phyloP scores from a whole-genome alignment of 2,888 invertebrate genomes.

The Cephus spinipes region DNA sequence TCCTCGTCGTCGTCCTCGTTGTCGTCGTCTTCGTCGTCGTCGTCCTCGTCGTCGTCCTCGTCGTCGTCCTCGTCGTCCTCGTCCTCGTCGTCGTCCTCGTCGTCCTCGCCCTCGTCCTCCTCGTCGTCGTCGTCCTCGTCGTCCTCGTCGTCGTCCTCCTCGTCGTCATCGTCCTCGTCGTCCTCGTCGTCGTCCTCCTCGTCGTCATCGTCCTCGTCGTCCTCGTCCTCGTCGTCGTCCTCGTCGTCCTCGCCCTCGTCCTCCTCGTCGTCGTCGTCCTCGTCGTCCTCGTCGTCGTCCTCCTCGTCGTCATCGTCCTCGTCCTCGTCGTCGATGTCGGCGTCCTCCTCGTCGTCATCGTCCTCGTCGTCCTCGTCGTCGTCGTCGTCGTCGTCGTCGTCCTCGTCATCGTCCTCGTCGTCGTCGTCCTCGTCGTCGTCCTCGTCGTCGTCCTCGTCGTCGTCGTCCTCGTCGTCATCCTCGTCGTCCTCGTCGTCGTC shows the following conservation, averaged over 20 bases:
- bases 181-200: neutral
- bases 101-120: too few species aligned
- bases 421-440: neutral
- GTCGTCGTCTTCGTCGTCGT: too few species aligned
- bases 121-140: slow-evolving; percentile 3
- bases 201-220: neutral
- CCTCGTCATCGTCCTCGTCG: neutral
- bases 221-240: neutral
- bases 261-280: neutral
- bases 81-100: neutral
- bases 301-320: neutral
- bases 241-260: too few species aligned
- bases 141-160: neutral
- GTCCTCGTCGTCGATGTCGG: neutral
- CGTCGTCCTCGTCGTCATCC: too few species aligned
- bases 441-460: neutral
- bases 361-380: neutral
- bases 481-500: too few species aligned
- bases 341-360: neutral
- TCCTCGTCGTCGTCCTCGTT: too few species aligned
- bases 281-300: neutral
- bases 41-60: too few species aligned
- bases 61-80: slow-evolving; percentile 1
- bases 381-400: slow-evolving; percentile 1
- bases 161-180: neutral